These are phyloP conservation scores for Eilema caniola DNA, from an alignment of 2,888 invertebrate genomes.

Conservation along the genomic window DNA sequence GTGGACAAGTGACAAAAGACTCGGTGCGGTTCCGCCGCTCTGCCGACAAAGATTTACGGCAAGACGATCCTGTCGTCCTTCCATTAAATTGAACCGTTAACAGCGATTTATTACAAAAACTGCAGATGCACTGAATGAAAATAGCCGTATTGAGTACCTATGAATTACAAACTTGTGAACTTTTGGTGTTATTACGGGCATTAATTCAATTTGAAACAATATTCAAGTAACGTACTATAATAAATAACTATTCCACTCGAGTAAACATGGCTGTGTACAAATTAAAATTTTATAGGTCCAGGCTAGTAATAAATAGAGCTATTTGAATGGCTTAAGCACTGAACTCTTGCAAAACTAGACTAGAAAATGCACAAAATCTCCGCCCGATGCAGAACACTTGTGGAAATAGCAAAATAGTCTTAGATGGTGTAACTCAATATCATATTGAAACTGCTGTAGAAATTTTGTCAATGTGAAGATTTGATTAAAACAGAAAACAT, in stretches of 20 bases:
- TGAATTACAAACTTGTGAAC: too few species aligned
- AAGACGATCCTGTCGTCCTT: slow-evolving; percentile 52
- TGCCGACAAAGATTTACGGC: slow-evolving; percentile 61
- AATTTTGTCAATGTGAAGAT: too few species aligned
- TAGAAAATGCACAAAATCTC: too few species aligned
- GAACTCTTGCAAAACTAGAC: too few species aligned
- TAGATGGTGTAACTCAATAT: not conserved
- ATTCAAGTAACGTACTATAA: too few species aligned
- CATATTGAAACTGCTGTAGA: not conserved
- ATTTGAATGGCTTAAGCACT: too few species aligned
- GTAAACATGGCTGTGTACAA: too few species aligned
- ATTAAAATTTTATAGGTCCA: too few species aligned
- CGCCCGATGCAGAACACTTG: not conserved
- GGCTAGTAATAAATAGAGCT: too few species aligned
- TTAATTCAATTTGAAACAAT: too few species aligned
- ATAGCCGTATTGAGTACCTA: not conserved
- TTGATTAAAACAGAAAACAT: not conserved
- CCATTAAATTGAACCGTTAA: slow-evolving; percentile 56
- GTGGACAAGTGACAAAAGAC: slow-evolving; percentile 68
- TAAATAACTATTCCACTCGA: too few species aligned
- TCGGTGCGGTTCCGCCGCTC: slow-evolving; percentile 50
- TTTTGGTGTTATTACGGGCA: too few species aligned
- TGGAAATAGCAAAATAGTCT: not conserved
- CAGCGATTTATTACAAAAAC: slow-evolving; percentile 52
- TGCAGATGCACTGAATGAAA: slow-evolving; percentile 36